Evolutionary conservation across 1,140 invertebrate species (phyloP).

Genomic region (Batillaria attramentaria): DNA sequence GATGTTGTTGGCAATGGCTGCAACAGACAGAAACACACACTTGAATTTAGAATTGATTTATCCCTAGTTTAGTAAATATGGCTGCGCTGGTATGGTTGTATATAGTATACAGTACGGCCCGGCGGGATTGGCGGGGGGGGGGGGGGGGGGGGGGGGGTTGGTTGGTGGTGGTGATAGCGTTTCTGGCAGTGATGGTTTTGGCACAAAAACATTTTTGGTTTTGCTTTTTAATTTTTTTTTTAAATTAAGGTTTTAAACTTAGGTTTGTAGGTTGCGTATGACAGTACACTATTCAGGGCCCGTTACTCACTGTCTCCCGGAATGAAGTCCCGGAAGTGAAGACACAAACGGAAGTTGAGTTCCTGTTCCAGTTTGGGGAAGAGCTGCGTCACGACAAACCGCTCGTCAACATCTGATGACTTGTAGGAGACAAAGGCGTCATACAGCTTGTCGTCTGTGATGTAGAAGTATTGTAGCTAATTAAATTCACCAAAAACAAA

Average conservation of each 20-base stretch:
- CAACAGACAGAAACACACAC: conserved; percentile 10
- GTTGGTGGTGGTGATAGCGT: too few species aligned
- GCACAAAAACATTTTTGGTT: too few species aligned
- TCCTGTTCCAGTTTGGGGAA: conserved; percentile 62
- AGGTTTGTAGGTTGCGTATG: too few species aligned
- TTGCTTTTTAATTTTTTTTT: too few species aligned
- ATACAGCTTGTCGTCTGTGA: conserved; percentile 61
- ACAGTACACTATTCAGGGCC: too few species aligned
- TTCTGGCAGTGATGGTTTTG: too few species aligned
- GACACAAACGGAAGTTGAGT: conserved; percentile 60
- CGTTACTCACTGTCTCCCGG: conserved; percentile 60
- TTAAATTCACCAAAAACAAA: not conserved
- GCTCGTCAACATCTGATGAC: conserved; percentile 53
- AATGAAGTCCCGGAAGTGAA: conserved; percentile 64
- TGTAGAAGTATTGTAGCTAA: not conserved
- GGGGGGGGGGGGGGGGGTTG: not conserved
- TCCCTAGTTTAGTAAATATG: not conserved
- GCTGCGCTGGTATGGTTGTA: not conserved
- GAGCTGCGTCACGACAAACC: conserved; percentile 59
- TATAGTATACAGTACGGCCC: not conserved
- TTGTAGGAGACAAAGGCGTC: conserved; percentile 67
- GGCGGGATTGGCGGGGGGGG: not conserved
- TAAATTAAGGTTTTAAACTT: not conserved
- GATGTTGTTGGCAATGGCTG: conserved; percentile 69
- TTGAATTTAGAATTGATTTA: not conserved